phyloP scores from a whole-genome alignment of 2,113 vertebrate genomes.

The Cairina moschata region DNA sequence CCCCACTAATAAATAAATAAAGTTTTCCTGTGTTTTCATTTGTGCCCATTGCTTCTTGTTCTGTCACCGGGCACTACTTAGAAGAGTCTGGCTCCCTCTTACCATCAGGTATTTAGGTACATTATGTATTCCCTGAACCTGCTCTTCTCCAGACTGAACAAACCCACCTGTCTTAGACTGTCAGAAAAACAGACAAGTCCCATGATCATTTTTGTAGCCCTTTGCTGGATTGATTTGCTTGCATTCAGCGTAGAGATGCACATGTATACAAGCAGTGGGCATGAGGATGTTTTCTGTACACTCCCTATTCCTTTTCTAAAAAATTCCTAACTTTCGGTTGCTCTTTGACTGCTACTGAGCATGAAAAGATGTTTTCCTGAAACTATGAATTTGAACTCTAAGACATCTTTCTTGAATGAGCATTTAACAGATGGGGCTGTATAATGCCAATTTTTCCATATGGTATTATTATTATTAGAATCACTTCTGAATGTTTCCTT shows the following conservation, averaged over 20 bases:
- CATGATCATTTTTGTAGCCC: neutral
- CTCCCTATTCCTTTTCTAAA: neutral
- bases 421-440: neutral
- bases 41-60: neutral
- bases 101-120: accelerated
- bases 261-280: accelerated
- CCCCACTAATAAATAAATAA: neutral
- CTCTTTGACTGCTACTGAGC: neutral
- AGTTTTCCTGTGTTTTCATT: neutral
- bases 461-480: neutral
- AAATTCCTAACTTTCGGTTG: neutral
- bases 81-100: neutral
- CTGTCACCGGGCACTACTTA: neutral
- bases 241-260: neutral
- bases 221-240: neutral
- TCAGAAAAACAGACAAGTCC: neutral
- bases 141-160: neutral
- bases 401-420: neutral
- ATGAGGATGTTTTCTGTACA: neutral
- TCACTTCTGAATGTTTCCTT: neutral
- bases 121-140: accelerated
- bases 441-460: neutral
- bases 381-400: neutral
- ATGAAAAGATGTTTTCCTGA: neutral
- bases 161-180: neutral